These are phyloP conservation scores for Artibeus lituratus DNA, from an alignment of 2,797 vertebrate genomes.

Conservation along the genomic window DNA sequence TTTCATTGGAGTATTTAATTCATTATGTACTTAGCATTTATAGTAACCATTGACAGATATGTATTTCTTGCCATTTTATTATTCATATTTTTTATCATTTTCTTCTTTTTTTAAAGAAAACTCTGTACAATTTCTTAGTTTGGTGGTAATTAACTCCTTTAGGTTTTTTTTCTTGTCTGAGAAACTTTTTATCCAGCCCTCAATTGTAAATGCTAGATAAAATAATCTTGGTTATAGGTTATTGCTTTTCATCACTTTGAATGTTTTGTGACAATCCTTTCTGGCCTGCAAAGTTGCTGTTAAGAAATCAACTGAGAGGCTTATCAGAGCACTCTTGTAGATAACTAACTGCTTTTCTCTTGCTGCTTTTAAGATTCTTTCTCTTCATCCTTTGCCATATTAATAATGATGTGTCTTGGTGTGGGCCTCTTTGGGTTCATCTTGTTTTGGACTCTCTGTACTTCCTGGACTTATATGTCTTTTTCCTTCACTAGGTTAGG, in stretches of 20 bases:
- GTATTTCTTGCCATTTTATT: neutral
- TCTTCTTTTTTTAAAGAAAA: neutral
- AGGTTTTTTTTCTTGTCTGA: neutral
- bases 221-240: neutral
- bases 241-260: neutral
- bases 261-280: neutral
- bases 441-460: neutral
- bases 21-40: too few species aligned
- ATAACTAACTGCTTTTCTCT: neutral
- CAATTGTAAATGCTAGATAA: neutral
- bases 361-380: neutral
- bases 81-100: neutral
- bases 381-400: neutral
- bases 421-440: neutral
- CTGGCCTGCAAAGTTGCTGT: neutral
- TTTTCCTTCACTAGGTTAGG: neutral
- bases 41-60: neutral
- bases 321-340: neutral
- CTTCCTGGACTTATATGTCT: neutral
- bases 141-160: neutral
- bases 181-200: neutral
- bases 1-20: too few species aligned
- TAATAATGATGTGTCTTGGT: neutral
- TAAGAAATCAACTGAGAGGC: neutral
- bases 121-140: neutral